Evolutionary conservation across 2,888 invertebrate species (phyloP).

Genomic region (Xestia rhomboidea): DNA sequence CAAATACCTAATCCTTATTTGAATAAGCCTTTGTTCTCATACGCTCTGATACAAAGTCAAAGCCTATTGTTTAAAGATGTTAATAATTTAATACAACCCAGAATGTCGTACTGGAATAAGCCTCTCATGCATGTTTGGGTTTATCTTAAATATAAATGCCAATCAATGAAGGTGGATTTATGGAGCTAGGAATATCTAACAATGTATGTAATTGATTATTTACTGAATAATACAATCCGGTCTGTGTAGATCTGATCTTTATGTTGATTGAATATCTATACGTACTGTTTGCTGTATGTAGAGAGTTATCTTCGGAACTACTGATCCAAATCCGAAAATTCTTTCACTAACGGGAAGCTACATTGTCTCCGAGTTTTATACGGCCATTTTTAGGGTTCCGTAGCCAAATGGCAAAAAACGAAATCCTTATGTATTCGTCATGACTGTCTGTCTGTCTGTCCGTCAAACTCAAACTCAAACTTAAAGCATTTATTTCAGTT

Average conservation of each 20-base stretch:
- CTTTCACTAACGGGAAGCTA: too few species aligned
- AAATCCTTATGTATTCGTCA: too few species aligned
- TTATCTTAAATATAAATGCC: constrained; percentile 19
- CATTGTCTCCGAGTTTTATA: too few species aligned
- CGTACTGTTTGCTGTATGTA: too few species aligned
- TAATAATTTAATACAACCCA: constrained; percentile 18
- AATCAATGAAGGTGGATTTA: constrained; percentile 9
- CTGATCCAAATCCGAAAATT: too few species aligned
- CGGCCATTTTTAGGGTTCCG: too few species aligned
- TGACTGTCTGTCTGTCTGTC: too few species aligned
- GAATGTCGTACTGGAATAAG: background rate
- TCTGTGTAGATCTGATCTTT: background rate
- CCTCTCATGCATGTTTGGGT: background rate
- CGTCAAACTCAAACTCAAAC: too few species aligned
- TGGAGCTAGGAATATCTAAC: background rate
- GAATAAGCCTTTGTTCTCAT: background rate
- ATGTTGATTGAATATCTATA: background rate
- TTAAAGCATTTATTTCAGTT: too few species aligned
- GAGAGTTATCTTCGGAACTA: too few species aligned
- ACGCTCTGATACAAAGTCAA: background rate
- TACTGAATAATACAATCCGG: background rate
- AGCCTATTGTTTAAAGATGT: background rate
- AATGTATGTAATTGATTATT: background rate
- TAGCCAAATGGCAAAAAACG: too few species aligned
- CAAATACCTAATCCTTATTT: background rate